phyloP scores from a whole-genome alignment of 2,888 invertebrate species.

The Zootermopsis nevadensis region DNA sequence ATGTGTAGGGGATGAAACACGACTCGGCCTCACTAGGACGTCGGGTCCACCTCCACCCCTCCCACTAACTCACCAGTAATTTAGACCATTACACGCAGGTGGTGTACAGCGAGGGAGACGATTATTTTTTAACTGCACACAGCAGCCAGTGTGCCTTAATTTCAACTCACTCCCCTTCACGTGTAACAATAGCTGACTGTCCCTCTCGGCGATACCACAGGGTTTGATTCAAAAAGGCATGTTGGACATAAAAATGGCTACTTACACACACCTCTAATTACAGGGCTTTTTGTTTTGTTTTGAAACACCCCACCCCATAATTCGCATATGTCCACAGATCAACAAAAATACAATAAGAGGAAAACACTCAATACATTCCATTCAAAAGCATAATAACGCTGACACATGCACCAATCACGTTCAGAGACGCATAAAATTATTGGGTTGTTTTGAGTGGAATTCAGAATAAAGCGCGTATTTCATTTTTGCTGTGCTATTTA shows the following conservation, averaged over 20 bases:
- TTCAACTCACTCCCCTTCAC: slow-evolving; percentile 17
- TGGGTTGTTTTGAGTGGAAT: too few species aligned
- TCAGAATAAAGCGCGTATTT: too few species aligned
- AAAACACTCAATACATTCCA: background rate
- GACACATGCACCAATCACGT: too few species aligned
- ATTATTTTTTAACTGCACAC: slow-evolving; percentile 52
- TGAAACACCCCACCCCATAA: background rate
- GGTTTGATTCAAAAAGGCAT: slow-evolving; percentile 46
- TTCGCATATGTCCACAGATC: background rate
- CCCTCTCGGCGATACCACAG: slow-evolving; percentile 17
- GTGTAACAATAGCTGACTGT: background rate
- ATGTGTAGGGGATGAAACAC: slow-evolving; percentile 49
- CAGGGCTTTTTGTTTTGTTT: background rate
- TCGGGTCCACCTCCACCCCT: slow-evolving; percentile 21
- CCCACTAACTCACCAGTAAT: slow-evolving; percentile 50
- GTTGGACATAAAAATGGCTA: slow-evolving; percentile 47
- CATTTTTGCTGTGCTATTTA: too few species aligned
- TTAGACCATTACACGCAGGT: slow-evolving; percentile 52
- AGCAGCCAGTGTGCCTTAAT: slow-evolving; percentile 5
- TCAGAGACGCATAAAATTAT: too few species aligned
- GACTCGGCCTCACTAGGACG: slow-evolving; percentile 30
- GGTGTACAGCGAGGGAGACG: slow-evolving; percentile 45
- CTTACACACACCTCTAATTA: slow-evolving; percentile 36
- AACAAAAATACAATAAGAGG: background rate
- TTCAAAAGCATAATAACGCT: background rate